These are phyloP conservation scores for Panulirus ornatus DNA, from an alignment of 1,140 invertebrate genomes.

Conservation along the genomic window DNA sequence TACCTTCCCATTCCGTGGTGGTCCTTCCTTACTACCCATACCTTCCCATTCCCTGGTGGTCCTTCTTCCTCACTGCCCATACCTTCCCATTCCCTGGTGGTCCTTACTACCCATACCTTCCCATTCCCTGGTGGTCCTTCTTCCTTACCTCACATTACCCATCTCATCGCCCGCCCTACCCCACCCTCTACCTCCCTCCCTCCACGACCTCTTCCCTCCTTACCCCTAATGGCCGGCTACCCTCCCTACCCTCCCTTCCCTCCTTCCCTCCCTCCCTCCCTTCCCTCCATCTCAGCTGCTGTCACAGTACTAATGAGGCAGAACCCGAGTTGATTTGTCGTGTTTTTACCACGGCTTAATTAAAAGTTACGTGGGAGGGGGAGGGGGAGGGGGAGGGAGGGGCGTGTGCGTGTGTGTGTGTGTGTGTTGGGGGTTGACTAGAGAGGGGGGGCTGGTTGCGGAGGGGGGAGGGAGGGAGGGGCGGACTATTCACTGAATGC, in stretches of 20 bases:
- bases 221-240: neutral
- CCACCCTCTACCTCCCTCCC: neutral
- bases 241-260: neutral
- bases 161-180: neutral
- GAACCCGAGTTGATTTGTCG: neutral
- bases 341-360: conserved; percentile 1
- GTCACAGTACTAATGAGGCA: neutral
- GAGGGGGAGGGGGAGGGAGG: neutral
- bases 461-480: no score
- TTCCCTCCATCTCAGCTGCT: neutral
- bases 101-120: neutral
- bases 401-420: no score
- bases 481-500: no score
- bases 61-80: neutral
- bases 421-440: no score
- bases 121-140: neutral
- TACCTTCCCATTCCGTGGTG: neutral
- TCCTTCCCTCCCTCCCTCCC: neutral
- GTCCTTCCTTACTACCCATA: neutral
- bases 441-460: no score
- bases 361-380: neutral
- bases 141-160: neutral
- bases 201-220: neutral
- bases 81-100: neutral
- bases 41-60: neutral